Percentiles rank a stretch among this genome's conserved stretches.
These are phyloP conservation scores for Numenius phaeopus DNA, from an alignment of 2,797 vertebrate species.

Conservation along the genomic window DNA sequence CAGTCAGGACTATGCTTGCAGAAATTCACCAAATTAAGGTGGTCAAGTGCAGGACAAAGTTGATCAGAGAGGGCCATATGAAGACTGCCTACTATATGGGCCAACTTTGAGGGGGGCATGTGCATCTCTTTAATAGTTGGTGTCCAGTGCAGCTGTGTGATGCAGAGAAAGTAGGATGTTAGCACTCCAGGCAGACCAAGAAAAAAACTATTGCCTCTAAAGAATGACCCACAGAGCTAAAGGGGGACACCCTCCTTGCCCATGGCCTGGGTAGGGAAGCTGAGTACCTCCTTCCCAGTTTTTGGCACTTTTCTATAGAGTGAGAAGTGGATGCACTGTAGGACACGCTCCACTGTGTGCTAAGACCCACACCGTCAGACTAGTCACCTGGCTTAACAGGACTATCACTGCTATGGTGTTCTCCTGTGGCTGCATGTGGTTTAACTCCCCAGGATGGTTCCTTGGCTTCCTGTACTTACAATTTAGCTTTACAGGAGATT, in stretches of 20 bases:
- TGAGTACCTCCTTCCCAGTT: neutral
- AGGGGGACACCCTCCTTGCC: accelerated
- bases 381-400: neutral
- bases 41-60: neutral
- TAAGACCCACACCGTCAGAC: neutral
- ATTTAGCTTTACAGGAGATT: neutral
- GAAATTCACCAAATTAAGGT: neutral
- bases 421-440: neutral
- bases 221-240: neutral
- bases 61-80: neutral
- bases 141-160: neutral
- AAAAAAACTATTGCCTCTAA: neutral
- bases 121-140: accelerated
- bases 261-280: too few relatives aligned
- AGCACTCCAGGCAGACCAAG: neutral
- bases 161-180: neutral
- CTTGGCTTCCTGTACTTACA: neutral
- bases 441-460: neutral
- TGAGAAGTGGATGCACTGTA: neutral
- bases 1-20: neutral
- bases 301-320: neutral
- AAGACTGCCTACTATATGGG: neutral
- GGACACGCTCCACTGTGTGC: neutral
- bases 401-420: neutral
- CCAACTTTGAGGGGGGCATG: accelerated